Conservation (phyloP, 2,113 vertebrate genomes). For the Acinonyx jubatus region DNA sequence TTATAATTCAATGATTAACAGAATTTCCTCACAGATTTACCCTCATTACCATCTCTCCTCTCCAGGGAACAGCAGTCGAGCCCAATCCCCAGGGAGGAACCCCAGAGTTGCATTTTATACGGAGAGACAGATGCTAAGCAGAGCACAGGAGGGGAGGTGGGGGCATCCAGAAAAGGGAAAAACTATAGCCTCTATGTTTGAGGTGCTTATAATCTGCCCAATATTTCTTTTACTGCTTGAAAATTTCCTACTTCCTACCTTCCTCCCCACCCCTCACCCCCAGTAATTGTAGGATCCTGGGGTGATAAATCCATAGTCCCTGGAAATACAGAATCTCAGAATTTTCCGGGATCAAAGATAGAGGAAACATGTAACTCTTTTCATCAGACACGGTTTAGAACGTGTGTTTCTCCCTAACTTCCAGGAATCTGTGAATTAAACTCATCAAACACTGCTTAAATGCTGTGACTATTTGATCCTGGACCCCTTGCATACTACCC, state of each 20-base stretch:
- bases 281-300: not conserved
- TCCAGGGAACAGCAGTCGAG: not conserved
- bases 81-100: not conserved
- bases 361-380: not conserved
- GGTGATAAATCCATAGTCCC: not conserved
- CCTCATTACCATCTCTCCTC: not conserved
- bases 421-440: not conserved
- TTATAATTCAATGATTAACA: not conserved
- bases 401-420: not conserved
- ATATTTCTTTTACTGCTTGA: not conserved
- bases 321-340: not conserved
- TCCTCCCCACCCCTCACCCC: fast-evolving
- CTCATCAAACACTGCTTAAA: not conserved
- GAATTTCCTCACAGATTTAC: not conserved
- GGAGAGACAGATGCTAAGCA: fast-evolving
- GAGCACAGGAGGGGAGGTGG: no score
- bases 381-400: not conserved
- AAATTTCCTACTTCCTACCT: not conserved
- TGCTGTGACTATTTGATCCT: not conserved
- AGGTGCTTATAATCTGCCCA: not conserved
- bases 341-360: not conserved
- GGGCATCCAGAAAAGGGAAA: not conserved
- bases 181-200: not conserved
- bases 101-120: not conserved
- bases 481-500: not conserved